Percentiles rank a stretch among this genome's conserved stretches.
These are phyloP conservation scores for Acleris sparsana DNA, from an alignment of 2,888 invertebrate species.

Conservation along the genomic window DNA sequence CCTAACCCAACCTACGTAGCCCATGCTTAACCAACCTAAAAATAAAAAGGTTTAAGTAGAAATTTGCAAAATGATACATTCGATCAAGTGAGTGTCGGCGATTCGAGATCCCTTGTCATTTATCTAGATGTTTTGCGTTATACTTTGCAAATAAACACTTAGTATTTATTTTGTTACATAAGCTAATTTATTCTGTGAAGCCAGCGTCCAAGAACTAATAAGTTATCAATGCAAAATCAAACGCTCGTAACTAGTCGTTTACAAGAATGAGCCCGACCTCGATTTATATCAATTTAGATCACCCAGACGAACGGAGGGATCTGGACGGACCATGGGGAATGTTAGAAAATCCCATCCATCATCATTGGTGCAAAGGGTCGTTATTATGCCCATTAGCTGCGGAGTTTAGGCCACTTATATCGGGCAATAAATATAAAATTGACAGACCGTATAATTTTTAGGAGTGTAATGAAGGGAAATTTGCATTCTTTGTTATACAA, in stretches of 20 bases:
- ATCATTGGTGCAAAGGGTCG: constrained; percentile 26
- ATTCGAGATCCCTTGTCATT: too few species aligned
- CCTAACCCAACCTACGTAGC: too few species aligned
- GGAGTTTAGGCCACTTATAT: constrained; percentile 25
- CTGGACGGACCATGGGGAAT: constrained; percentile 10
- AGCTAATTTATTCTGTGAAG: too few species aligned
- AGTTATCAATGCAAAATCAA: background rate
- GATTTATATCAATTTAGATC: constrained; percentile 34
- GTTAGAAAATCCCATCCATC: constrained; percentile 17
- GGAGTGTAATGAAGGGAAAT: constrained; percentile 1
- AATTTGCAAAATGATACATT: too few species aligned
- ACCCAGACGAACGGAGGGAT: constrained; percentile 26
- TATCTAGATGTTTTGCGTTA: too few species aligned
- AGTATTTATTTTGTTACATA: too few species aligned
- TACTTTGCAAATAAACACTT: too few species aligned
- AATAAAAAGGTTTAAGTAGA: too few species aligned
- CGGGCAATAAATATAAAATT: constrained; percentile 28
- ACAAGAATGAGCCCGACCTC: constrained; percentile 27
- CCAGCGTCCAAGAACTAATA: background rate
- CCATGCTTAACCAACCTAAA: too few species aligned
- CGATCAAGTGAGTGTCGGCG: too few species aligned
- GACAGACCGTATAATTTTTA: constrained; percentile 25
- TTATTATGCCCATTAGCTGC: constrained; percentile 32
- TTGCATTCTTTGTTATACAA: background rate
- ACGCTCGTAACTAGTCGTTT: constrained; percentile 2